Percentiles rank a stretch among this genome's conserved stretches.
Conservation (phyloP, 2,113 vertebrate species). For the Chinchilla lanigera region DNA sequence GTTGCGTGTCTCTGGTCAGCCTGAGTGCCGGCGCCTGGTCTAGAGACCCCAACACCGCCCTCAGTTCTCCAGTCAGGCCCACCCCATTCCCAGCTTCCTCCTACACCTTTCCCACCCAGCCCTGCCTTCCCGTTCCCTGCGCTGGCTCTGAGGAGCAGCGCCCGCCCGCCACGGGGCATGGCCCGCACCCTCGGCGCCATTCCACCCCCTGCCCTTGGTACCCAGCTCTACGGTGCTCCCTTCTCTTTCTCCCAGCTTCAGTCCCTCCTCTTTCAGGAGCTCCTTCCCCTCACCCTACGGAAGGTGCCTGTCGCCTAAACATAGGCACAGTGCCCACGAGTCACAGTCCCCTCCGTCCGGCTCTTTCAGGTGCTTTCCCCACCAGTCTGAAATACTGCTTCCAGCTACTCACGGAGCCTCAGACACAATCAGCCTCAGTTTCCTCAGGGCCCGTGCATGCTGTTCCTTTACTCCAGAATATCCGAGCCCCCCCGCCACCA, state of each 20-base stretch:
- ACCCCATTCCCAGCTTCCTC: background rate
- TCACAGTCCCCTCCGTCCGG: background rate
- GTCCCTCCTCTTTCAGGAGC: background rate
- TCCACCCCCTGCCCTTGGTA: background rate
- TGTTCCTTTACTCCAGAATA: background rate
- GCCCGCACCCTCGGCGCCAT: background rate
- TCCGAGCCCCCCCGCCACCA: background rate
- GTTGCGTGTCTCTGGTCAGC: background rate
- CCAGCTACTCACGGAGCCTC: background rate
- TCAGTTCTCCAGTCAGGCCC: background rate
- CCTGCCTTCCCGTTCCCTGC: background rate
- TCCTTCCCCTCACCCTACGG: background rate
- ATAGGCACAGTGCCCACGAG: background rate
- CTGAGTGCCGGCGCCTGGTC: background rate
- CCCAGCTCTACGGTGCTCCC: background rate
- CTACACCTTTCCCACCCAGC: background rate
- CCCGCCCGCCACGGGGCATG: rapidly evolving
- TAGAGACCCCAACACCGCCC: background rate
- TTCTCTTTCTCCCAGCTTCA: background rate
- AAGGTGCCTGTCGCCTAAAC: background rate
- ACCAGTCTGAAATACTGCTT: background rate
- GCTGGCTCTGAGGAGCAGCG: background rate
- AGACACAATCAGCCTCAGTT: background rate
- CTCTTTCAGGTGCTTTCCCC: background rate
- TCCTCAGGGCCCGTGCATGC: background rate